A percentile compares a stretch with the other conserved stretches of the same genome.
These are phyloP conservation scores for Tachysurus fulvidraco DNA, from an alignment of 2,113 vertebrate species.

Conservation along the genomic window DNA sequence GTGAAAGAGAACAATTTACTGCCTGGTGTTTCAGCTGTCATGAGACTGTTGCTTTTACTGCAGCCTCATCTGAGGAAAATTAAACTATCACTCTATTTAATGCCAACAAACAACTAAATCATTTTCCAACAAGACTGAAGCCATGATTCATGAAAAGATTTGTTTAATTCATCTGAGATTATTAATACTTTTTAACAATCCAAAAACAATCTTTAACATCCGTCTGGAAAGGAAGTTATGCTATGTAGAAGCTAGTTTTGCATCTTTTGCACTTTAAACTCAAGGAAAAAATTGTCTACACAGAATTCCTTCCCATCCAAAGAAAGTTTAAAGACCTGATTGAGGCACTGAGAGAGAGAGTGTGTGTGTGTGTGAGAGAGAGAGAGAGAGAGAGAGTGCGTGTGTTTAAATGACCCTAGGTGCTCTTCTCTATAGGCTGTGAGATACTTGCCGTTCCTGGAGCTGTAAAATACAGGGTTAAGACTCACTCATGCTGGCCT, in stretches of 20 bases:
- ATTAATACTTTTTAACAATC: too few species aligned
- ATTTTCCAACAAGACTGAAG: not conserved
- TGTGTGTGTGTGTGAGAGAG: not conserved
- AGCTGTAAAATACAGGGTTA: constrained; percentile 23
- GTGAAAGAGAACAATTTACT: not conserved
- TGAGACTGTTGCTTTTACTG: not conserved
- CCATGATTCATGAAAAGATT: not conserved
- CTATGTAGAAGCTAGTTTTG: too few species aligned
- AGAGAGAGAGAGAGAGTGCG: not conserved
- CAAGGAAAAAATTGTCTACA: not conserved
- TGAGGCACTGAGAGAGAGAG: too few species aligned
- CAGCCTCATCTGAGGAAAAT: not conserved
- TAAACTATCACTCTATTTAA: not conserved
- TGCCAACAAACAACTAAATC: not conserved
- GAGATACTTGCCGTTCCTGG: constrained; percentile 57
- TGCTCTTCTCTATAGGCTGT: constrained; percentile 46
- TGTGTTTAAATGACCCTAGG: not conserved
- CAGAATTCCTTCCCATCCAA: not conserved
- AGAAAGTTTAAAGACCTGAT: not conserved
- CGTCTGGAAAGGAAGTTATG: not conserved
- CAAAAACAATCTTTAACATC: not conserved
- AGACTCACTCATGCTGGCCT: not conserved
- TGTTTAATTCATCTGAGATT: not conserved
- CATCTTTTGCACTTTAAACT: not conserved
- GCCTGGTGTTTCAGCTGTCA: not conserved